Evolutionary conservation across 2,113 vertebrate species (phyloP).

Genomic region (Rostratula benghalensis): DNA sequence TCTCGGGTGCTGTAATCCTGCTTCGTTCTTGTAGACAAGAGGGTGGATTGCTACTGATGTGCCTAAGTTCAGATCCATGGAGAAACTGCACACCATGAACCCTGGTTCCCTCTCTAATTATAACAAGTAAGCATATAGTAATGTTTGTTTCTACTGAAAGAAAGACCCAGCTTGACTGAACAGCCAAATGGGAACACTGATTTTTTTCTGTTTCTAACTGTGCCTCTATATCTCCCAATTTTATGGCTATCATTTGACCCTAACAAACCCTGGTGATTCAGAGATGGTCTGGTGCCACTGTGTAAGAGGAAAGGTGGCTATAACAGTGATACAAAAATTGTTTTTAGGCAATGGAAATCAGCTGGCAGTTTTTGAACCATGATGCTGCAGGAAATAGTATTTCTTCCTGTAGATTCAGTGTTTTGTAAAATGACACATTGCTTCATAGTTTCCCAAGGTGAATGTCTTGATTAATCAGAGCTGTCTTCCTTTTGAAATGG

Average conservation of each 20-base stretch:
- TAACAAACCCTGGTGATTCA: background rate
- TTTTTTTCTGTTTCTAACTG: background rate
- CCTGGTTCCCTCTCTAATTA: background rate
- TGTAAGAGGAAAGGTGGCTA: background rate
- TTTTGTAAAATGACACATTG: background rate
- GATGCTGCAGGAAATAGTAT: background rate
- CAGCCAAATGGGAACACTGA: background rate
- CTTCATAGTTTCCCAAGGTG: background rate
- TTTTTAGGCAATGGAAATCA: background rate
- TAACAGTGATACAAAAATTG: background rate
- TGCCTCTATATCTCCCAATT: fast-evolving
- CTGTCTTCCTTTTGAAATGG: background rate
- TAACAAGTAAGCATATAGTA: background rate
- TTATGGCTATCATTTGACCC: background rate
- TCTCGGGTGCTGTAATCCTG: background rate
- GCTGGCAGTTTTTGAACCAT: background rate
- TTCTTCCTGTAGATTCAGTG: background rate
- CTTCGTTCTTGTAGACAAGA: background rate
- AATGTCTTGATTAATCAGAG: background rate
- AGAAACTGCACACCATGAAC: background rate
- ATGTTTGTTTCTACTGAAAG: background rate
- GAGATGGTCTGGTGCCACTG: background rate
- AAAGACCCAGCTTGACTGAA: background rate
- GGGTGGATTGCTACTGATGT: background rate
- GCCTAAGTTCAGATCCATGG: background rate